Evolutionary conservation across 2,113 vertebrate genomes (phyloP), one percentile per base, ranked within the genome.

Genomic region (Phrynocephalus versicolor): DNA sequence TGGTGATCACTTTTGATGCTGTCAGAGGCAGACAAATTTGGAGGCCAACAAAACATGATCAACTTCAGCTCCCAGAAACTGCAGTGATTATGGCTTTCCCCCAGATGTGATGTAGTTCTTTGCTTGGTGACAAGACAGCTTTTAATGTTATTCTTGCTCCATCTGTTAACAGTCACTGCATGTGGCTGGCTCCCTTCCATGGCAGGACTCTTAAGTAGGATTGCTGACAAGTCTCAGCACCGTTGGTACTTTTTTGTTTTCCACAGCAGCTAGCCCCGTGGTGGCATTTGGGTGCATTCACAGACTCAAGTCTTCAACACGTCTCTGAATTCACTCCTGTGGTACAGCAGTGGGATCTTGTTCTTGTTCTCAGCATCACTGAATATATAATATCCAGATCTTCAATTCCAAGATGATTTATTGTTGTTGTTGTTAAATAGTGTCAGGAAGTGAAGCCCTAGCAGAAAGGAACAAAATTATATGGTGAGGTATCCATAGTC

Each of bases 1-100:
- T 80, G 81, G 73, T 67, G 1, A 55, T 69, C 70, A 65, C 75
- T 8, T 75, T 76, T 76, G 39, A 79, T 85, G 37, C 81, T 23
- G 39, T 39, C 81, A 18, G 55, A n/a, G 60, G 76, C 55, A 10
- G 39, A 78, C 30, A 37, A 37, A n/a, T 74, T 75, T 58, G 15
- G 62, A 84, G 75, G 23, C 9, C 35, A 73, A n/a, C 82, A 60
- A n/a, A 73, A 41, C 25, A 27, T 73, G 16, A 83, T 83, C 60
- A 74, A 64, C 51, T 62, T 30, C 2, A 58, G 30, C 25, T 81
- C 27, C 73, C 39, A 58, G 9, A 33, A 21, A 74, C n/a, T 69
- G 74, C 65, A 78, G 12, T 30, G 10, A 70, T 55, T 51, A 35
- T 69, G 65, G 58, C 3, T 51, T 75, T 84, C 30, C 27, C 45